phyloP scores from a whole-genome alignment of 2,113 vertebrate genomes.

The Ptyas mucosa region DNA sequence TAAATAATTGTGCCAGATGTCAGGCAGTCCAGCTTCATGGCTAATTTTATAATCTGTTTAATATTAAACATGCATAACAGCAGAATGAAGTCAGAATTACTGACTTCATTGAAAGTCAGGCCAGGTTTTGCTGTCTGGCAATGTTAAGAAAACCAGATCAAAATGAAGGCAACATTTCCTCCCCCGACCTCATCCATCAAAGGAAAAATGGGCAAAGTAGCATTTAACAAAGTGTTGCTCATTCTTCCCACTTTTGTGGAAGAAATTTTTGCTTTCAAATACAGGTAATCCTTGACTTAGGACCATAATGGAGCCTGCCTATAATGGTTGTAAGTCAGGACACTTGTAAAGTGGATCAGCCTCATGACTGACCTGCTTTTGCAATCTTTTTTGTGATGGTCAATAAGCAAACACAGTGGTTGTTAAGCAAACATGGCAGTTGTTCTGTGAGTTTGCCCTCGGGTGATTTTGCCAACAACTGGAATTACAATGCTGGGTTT shows the following conservation, averaged over 20 bases:
- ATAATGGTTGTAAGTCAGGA: not conserved
- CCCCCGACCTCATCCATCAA: not conserved
- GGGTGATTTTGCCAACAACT: not conserved
- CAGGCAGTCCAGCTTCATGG: not conserved
- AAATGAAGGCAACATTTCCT: not conserved
- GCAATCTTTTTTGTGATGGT: not conserved
- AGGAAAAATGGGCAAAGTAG: not conserved
- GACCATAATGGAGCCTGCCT: not conserved
- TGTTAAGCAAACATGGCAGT: not conserved
- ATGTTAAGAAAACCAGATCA: not conserved
- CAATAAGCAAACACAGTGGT: not conserved
- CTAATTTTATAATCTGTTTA: not conserved
- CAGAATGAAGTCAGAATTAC: not conserved
- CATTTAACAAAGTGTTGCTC: not conserved
- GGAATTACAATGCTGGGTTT: not conserved
- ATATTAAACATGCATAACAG: not conserved
- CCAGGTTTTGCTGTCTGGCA: not conserved
- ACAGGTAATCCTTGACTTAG: not conserved
- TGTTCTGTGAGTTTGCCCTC: not conserved
- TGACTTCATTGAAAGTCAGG: not conserved
- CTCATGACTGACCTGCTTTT: not conserved
- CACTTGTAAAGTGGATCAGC: not conserved
- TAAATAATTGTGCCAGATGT: not conserved
- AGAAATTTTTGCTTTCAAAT: not conserved
- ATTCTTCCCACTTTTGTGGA: not conserved